Conservation (phyloP, 1,140 invertebrate species). For the Ladona fulva region DNA sequence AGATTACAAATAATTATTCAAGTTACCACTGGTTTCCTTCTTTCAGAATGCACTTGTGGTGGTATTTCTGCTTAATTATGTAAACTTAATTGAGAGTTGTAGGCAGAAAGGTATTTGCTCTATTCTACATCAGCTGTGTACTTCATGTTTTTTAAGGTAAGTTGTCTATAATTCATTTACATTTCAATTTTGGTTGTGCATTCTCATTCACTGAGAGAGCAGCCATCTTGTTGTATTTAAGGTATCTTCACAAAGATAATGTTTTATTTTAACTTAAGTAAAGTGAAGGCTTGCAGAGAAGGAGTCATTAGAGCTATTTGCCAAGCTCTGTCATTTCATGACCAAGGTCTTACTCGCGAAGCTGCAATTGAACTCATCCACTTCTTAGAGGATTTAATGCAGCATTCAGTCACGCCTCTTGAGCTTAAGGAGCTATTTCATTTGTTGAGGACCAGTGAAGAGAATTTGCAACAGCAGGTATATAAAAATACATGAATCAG, state of each 20-base stretch:
- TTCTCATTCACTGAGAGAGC: too few relatives aligned
- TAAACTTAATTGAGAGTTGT: conserved; percentile 33
- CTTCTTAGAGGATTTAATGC: conserved; percentile 46
- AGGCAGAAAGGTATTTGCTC: conserved; percentile 37
- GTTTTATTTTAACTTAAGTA: conserved; percentile 15
- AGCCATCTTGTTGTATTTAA: too few relatives aligned
- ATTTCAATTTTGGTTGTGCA: conserved; percentile 21
- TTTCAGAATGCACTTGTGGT: conserved; percentile 31
- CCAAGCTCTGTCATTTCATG: conserved; percentile 31
- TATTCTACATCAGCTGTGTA: conserved; percentile 35
- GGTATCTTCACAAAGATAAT: too few relatives aligned
- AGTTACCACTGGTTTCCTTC: background rate
- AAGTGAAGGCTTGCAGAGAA: conserved; percentile 22
- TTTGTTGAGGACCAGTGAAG: conserved; percentile 34
- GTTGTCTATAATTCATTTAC: conserved; percentile 13
- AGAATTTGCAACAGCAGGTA: conserved; percentile 28
- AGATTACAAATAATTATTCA: too few relatives aligned
- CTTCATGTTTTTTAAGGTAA: conserved; percentile 37
- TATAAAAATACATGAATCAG: background rate
- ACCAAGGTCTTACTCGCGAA: conserved; percentile 26
- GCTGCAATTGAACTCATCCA: conserved; percentile 43
- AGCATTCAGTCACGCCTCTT: conserved; percentile 44
- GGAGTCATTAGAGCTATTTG: conserved; percentile 37
- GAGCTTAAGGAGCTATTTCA: conserved; percentile 47
- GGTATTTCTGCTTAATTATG: conserved; percentile 31